phyloP scores from a whole-genome alignment of 1,140 invertebrate genomes.

The Leptinotarsa texana region DNA sequence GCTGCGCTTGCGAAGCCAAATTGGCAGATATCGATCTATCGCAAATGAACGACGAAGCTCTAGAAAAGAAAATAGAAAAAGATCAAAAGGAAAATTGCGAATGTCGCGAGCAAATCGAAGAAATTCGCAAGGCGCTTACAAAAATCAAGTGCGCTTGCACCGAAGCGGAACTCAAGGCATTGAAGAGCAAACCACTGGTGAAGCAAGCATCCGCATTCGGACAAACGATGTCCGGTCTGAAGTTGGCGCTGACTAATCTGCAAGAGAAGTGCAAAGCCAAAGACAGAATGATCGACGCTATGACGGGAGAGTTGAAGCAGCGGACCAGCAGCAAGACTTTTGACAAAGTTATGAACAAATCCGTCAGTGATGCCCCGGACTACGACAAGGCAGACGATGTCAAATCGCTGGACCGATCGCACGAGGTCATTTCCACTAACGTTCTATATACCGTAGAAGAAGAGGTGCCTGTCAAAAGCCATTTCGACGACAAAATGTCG shows the following conservation, averaged over 20 bases:
- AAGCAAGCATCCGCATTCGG: constrained; percentile 39
- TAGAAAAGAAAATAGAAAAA: constrained; percentile 30
- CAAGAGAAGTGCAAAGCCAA: constrained; percentile 47
- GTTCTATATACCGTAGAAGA: constrained; percentile 23
- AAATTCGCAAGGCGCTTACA: constrained; percentile 37
- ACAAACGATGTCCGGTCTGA: constrained; percentile 43
- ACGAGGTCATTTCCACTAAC: constrained; percentile 2
- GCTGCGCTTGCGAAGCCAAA: constrained; percentile 9
- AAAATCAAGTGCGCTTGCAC: constrained; percentile 42
- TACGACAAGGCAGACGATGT: constrained; percentile 39
- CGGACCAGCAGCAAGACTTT: constrained; percentile 39
- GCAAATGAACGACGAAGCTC: constrained; percentile 34
- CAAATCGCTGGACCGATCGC: constrained; percentile 20
- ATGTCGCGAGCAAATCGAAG: constrained; percentile 38
- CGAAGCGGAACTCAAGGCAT: constrained; percentile 37
- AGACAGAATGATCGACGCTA: constrained; percentile 46
- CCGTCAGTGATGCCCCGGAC: constrained; percentile 14
- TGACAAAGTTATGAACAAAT: constrained; percentile 32
- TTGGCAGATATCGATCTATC: constrained; percentile 1
- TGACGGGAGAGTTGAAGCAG: constrained; percentile 42
- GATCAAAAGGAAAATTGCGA: constrained; percentile 37
- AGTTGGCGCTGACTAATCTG: constrained; percentile 44
- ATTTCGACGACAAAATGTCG: constrained; percentile 15
- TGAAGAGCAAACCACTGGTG: constrained; percentile 30
- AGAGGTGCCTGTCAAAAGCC: neutral